Evolutionary conservation across 2,888 invertebrate genomes (phyloP), one percentile per base, ranked within the genome.

Genomic region (Euplagia quadripunctaria): DNA sequence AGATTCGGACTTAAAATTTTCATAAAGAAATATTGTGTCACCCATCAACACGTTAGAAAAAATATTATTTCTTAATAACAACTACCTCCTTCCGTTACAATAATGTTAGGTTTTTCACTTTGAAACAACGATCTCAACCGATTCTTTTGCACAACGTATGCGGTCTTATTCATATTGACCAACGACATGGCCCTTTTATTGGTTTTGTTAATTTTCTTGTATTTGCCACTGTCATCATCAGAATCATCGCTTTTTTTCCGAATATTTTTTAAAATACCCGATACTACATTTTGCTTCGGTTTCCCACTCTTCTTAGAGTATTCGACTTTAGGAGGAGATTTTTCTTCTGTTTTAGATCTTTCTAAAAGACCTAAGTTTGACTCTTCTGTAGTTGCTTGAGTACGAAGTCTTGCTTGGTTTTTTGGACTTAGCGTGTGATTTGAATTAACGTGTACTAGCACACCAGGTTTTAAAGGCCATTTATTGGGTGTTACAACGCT

Each of bases 381-480:
- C 76, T 89, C 88, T 74, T 86, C 90, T 78, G 86, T 87, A 61
- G 90, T 88, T 78, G 88, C 84, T 78, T 84, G 79, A 69, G 83
- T 89, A 85, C 92, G 92, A 58, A 94, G 87, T 86, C 93, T 89
- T 6, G 94, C 93, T 88, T 95, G 96, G 82, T 96, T 96, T 84
- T 96, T 96, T 51, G 97, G 97, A 83, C 97, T 96, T 20, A 97
- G 88, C 84, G 97, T 98, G 91, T 98, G 97, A 91, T 97, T 97
- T 73, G 98, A 98, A 94, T 98, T 98, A 43, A 98, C 97, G 90
- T 98, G 98, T 68, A 98, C 97, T 87, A 98, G 96, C 71, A 98
- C 98, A 71, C 98, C 98, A 4, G 98, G 98, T 88, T 98, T 97
- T 76, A 98, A 93, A 12, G 98, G 98, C 98, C 98, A 99, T 89